phyloP scores from a whole-genome alignment of 2,113 vertebrate genomes.

The Tor tambroides region DNA sequence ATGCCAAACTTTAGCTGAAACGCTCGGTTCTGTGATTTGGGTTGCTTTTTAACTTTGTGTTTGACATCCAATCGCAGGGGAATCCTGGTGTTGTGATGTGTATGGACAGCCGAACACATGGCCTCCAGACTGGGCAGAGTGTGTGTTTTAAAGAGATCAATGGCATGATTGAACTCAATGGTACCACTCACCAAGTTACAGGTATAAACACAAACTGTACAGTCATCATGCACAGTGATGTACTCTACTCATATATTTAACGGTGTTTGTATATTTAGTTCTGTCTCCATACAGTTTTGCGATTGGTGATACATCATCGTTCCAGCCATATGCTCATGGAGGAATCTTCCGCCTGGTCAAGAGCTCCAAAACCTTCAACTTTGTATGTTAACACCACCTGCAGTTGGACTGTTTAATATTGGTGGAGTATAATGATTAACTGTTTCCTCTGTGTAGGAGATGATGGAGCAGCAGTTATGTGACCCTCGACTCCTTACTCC shows the following conservation, averaged over 20 bases:
- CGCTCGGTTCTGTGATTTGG: neutral
- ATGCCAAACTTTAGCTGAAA: neutral
- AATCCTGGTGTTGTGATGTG: conserved; percentile 92
- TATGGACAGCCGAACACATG: conserved; percentile 93
- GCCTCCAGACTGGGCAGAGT: conserved; percentile 90
- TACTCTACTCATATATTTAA: neutral
- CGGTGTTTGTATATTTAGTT: conserved; percentile 74
- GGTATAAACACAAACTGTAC: conserved; percentile 73
- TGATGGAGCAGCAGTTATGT: conserved; percentile 84
- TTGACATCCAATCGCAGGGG: conserved; percentile 61
- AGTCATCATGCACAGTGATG: neutral
- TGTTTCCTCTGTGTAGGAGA: conserved; percentile 77
- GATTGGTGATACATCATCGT: conserved; percentile 86
- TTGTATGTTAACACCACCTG: conserved; percentile 82
- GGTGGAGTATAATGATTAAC: neutral
- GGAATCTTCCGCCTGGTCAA: conserved; percentile 92
- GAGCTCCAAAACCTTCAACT: conserved; percentile 83
- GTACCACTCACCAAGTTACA: conserved; percentile 82
- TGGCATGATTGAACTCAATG: conserved; percentile 91
- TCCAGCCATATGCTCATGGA: conserved; percentile 89
- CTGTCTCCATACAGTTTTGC: conserved; percentile 91
- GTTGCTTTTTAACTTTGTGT: neutral
- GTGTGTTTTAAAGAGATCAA: conserved; percentile 91
- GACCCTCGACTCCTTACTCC: conserved; percentile 84
- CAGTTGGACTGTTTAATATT: conserved; percentile 2